A percentile compares a stretch with the other conserved stretches of the same genome.
These are phyloP conservation scores for Lycorma delicatula DNA, from an alignment of 1,140 invertebrate species.

Conservation along the genomic window DNA sequence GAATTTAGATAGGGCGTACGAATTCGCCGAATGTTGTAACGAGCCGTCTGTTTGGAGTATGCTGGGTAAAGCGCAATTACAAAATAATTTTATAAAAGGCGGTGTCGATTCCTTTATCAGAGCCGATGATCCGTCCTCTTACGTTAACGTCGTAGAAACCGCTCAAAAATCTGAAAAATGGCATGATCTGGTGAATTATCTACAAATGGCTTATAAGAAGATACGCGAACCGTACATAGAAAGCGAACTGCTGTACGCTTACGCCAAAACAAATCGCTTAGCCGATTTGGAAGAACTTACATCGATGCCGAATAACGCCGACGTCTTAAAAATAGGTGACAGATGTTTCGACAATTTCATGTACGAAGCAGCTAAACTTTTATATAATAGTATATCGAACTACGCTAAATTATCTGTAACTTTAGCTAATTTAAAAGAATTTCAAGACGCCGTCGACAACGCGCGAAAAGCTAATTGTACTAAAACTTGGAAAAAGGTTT, in stretches of 20 bases:
- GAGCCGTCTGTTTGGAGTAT: constrained; percentile 97
- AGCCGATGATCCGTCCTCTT: constrained; percentile 94
- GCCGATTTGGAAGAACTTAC: constrained; percentile 98
- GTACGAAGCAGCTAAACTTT: constrained; percentile 94
- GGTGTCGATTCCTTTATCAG: constrained; percentile 99
- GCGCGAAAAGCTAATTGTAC: constrained; percentile 97
- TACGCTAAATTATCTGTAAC: constrained; percentile 95
- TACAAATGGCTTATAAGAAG: constrained; percentile 98
- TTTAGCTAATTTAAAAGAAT: constrained; percentile 93
- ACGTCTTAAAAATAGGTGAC: constrained; percentile 87
- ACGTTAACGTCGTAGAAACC: constrained; percentile 93
- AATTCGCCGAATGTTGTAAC: constrained; percentile 98
- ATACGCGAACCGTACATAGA: constrained; percentile 96
- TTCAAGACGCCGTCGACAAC: constrained; percentile 96
- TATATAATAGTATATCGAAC: constrained; percentile 99
- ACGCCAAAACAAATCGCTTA: constrained; percentile 91
- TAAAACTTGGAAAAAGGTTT: constrained; percentile 99
- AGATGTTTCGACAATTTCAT: constrained; percentile 97
- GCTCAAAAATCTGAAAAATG: constrained; percentile 82
- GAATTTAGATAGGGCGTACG: constrained; percentile 94
- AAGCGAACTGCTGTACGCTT: constrained; percentile 95
- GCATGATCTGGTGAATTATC: constrained; percentile 95
- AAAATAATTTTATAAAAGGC: constrained; percentile 91
- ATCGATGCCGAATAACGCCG: constrained; percentile 97
- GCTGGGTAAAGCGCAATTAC: constrained; percentile 89